Evolutionary conservation across 2,888 invertebrate genomes (phyloP).

Genomic region (Caenorhabditis angaria): DNA sequence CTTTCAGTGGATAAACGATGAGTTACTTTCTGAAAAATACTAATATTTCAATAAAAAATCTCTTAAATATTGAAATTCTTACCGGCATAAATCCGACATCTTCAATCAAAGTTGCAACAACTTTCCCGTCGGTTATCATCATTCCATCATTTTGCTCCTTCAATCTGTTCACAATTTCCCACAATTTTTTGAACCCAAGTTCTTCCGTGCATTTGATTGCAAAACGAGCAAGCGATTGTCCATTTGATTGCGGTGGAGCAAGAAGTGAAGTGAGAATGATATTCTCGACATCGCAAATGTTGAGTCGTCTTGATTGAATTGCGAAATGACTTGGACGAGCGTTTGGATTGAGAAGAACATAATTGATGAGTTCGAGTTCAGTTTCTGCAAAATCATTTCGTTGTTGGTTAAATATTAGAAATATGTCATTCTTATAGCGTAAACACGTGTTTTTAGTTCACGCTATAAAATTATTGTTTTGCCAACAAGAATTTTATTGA

Average conservation of each 20-base stretch:
- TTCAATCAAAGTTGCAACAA: constrained; percentile 16
- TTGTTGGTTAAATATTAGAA: neutral
- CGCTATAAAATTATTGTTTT: too few species aligned
- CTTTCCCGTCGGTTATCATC: constrained; percentile 19
- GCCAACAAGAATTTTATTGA: too few species aligned
- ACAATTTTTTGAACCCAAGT: constrained; percentile 22
- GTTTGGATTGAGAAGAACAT: constrained; percentile 37
- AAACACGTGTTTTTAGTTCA: too few species aligned
- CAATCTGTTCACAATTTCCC: constrained; percentile 13
- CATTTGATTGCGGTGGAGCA: constrained; percentile 18
- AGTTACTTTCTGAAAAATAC: constrained; percentile 10
- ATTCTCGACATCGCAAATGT: constrained; percentile 14
- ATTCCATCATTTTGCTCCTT: constrained; percentile 23
- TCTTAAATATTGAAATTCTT: neutral
- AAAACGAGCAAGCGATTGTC: constrained; percentile 23
- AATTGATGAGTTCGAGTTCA: constrained; percentile 18
- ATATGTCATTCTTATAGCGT: too few species aligned
- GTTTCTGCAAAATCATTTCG: constrained; percentile 2
- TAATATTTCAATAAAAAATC: neutral
- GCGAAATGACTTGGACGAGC: constrained; percentile 27
- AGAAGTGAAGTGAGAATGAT: constrained; percentile 23
- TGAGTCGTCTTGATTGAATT: constrained; percentile 25
- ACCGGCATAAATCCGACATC: neutral
- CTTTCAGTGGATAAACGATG: constrained; percentile 17
- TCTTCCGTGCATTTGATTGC: constrained; percentile 25